These are phyloP conservation scores for Tragelaphus strepsiceros DNA, from an alignment of 2,113 vertebrate genomes.

Conservation along the genomic window DNA sequence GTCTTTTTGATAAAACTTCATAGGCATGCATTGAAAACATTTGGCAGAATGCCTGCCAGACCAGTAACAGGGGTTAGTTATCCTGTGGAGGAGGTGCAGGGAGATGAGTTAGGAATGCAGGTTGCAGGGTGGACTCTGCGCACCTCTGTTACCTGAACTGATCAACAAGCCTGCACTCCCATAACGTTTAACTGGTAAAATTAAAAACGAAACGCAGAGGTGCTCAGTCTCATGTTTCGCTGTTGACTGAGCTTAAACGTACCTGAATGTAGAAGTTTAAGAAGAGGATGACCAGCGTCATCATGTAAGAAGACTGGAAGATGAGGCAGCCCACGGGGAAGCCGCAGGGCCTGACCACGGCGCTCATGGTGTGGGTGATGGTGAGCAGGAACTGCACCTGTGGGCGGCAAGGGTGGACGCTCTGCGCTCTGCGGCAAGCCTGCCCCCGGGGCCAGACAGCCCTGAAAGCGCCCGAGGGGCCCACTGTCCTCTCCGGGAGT, in stretches of 20 bases:
- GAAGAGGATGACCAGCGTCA: slow-evolving; percentile 87
- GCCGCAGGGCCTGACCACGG: slow-evolving; percentile 86
- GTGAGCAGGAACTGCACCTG: slow-evolving; percentile 91
- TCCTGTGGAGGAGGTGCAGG: neutral
- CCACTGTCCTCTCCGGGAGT: neutral
- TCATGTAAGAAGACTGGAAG: slow-evolving; percentile 92
- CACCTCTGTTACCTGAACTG: neutral
- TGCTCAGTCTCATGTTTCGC: accelerated
- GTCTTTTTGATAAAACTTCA: neutral
- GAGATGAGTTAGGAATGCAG: neutral
- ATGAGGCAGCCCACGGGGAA: slow-evolving; percentile 89
- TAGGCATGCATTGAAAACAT: neutral
- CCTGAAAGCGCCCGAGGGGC: neutral
- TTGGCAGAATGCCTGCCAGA: neutral
- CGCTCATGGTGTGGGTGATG: slow-evolving; percentile 88
- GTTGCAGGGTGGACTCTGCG: neutral
- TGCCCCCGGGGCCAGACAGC: neutral
- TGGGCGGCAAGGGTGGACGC: neutral
- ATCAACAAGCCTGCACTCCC: neutral
- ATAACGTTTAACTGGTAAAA: neutral
- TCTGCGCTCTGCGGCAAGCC: neutral
- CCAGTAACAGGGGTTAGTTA: neutral
- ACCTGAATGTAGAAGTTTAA: slow-evolving; percentile 92
- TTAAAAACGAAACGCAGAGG: neutral
- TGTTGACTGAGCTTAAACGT: slow-evolving; percentile 6